A percentile compares a stretch with the other conserved stretches of the same genome.
Evolutionary conservation across 2,888 invertebrate genomes (phyloP).

Genomic region (Drosophila recens): DNA sequence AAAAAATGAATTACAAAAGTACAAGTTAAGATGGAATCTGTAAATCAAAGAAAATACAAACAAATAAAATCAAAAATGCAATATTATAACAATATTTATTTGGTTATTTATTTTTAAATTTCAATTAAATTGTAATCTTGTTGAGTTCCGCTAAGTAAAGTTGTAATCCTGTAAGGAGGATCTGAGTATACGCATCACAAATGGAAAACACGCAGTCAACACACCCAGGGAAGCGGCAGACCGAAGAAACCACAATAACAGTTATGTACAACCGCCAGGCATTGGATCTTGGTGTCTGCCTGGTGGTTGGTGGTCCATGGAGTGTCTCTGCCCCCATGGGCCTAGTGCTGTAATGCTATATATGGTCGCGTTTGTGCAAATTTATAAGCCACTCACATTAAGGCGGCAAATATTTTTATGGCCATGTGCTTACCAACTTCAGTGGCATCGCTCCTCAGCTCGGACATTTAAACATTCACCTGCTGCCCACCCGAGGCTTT

Average conservation of each 20-base stretch:
- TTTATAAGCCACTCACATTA: conserved; percentile 80
- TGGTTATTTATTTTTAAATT: background rate
- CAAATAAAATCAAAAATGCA: conserved; percentile 22
- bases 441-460: conserved; percentile 52
- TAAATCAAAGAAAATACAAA: conserved; percentile 25
- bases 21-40: conserved; percentile 15
- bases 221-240: conserved; percentile 32
- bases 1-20: conserved; percentile 8
- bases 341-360: conserved; percentile 52
- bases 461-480: conserved; percentile 31
- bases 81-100: background rate
- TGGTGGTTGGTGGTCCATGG: conserved; percentile 38
- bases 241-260: conserved; percentile 57
- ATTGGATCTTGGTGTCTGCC: conserved; percentile 23
- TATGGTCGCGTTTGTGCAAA: conserved; percentile 77
- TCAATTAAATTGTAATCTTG: background rate
- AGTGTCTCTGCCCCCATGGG: conserved; percentile 39
- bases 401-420: conserved; percentile 80
- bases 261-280: conserved; percentile 64
- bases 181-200: conserved; percentile 1
- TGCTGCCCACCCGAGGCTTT: conserved; percentile 12
- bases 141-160: background rate
- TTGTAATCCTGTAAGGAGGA: background rate
- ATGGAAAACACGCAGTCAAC: conserved; percentile 3
- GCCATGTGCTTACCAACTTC: conserved; percentile 50